These are phyloP conservation scores for Drosophila prolongata DNA, from an alignment of 2,888 invertebrate species.

Conservation along the genomic window DNA sequence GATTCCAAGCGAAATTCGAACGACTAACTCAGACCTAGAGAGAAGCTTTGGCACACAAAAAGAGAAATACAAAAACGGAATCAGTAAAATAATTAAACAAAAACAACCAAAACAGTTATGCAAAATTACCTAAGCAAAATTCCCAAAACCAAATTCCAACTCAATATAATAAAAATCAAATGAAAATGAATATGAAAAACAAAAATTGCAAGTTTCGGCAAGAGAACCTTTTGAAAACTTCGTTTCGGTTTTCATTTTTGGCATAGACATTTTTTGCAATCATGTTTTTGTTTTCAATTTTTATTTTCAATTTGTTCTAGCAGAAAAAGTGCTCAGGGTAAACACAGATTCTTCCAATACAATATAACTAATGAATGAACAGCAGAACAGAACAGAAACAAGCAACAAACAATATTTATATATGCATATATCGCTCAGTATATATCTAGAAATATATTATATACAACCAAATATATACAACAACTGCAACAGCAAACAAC, in stretches of 20 bases:
- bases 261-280: slow-evolving; percentile 28
- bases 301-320: slow-evolving; percentile 51
- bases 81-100: slow-evolving; percentile 25
- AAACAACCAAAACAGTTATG: slow-evolving; percentile 32
- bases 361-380: slow-evolving; percentile 62
- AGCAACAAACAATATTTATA: slow-evolving; percentile 62
- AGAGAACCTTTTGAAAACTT: slow-evolving; percentile 46
- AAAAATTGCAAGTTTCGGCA: slow-evolving; percentile 70
- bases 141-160: slow-evolving; percentile 43
- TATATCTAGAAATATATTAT: slow-evolving; percentile 40
- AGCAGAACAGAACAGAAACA: slow-evolving; percentile 50
- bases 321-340: slow-evolving; percentile 85
- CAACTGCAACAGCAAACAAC: slow-evolving; percentile 52
- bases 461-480: slow-evolving; percentile 45
- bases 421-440: slow-evolving; percentile 53
- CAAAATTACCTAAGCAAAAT: slow-evolving; percentile 35
- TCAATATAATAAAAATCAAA: slow-evolving; percentile 43
- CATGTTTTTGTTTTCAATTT: slow-evolving; percentile 33
- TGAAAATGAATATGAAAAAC: slow-evolving; percentile 1
- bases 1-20: slow-evolving; percentile 25
- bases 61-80: slow-evolving; percentile 37
- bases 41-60: slow-evolving; percentile 82
- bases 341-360: slow-evolving; percentile 85
- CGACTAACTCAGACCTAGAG: slow-evolving; percentile 28
- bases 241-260: slow-evolving; percentile 62